Evolutionary conservation across 2,888 invertebrate genomes (phyloP), one percentile per base, ranked within the genome.

Genomic region (Patella depressa): DNA sequence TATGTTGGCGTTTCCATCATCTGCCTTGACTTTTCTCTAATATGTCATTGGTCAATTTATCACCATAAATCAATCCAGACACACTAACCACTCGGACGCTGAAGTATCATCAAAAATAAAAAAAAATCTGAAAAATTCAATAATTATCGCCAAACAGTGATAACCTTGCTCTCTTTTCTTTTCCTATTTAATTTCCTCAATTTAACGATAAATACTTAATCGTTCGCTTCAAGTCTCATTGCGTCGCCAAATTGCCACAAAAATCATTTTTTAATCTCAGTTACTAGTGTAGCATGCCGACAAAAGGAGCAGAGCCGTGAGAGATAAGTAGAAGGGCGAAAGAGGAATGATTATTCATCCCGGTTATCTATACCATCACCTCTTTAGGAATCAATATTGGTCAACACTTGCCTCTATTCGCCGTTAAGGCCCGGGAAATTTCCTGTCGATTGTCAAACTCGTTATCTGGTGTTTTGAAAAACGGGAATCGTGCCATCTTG

Each of bases 191-290:
- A 65, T 65, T 65, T 65, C 65, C 65, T 65, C 65, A 65, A 65
- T 65, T 65, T 65, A 24, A 65, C 24, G 65, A 65, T 65, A 65
- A 65, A 65, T 65, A 24, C 65, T 65, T 65, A 65, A 65, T 65
- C 65, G 65, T 65, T 65, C 24, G 65, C 19, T 65, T 65, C 65
- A 65, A 65, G 65, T 65, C 65, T 65, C 65, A 65, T 65, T 65
- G 65, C 65, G 19, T 65, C 65, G 19, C 65, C 65, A 12, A 24
- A 65, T 65, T 65, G 65, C 65, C 65, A 24, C 65, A 65, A 65
- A 65, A 65, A 65, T 65, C 65, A 24, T 65, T 65, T 45, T 65
- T 65, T 65, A 65, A 65, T 65, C 65, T 65, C 24, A 15, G 65
- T 24, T 65, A 24, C 19, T 24, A 24, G 65, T 65, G 65, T 24